Base-by-base conservation (phyloP, 2,888 invertebrate genomes). In the Saturnia pavonia region DNA sequence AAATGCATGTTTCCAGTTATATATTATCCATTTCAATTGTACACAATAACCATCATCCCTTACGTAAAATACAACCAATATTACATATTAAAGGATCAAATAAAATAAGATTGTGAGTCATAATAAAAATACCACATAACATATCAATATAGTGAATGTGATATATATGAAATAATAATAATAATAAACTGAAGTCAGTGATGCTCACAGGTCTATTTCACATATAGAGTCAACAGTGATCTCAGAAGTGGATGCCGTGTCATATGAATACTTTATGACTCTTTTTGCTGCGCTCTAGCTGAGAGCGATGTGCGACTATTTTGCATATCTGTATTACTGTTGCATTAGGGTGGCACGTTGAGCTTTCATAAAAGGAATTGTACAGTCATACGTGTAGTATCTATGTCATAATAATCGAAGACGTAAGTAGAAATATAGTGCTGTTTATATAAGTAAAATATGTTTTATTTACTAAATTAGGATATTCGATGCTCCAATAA, bases 241-340 rank as follows among this genome's bases (percentile, higher is more conserved):
- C 89, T 90, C 87, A 85, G 88, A 89, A 86, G 87, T 80, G 86
- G 84, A 89, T 85, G 87, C 80, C 78, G 84, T 81, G 82, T 77
- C 81, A 82, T 84, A 88, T 91, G 88, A 88, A 92, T 91, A 88
- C 85, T 90, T 89, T 85, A 92, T 91, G 88, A 72, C 76, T 78
- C 81, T 84, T 85, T 82, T 80, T 76, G 71, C 69, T 67, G 60
- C n/a, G 67, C 67, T 51, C 54, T 72, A 68, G 70, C 67, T 72
- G 68, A 72, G 68, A 68, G 71, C 67, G 65, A 65, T 42, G 43
- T 43, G 22, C 67, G 45, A 48, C 69, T 67, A 25, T 69, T 72
- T 69, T 72, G 69, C 72, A 72, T 72, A 68, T 67, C 67, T 72
- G 70, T 70, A 60, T 66, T 63, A 67, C 67, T 57, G 68, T 25